Percentiles rank a stretch among this genome's conserved stretches.
Conservation (phyloP, 2,113 vertebrate species). For the Aspidoscelis tigris region DNA sequence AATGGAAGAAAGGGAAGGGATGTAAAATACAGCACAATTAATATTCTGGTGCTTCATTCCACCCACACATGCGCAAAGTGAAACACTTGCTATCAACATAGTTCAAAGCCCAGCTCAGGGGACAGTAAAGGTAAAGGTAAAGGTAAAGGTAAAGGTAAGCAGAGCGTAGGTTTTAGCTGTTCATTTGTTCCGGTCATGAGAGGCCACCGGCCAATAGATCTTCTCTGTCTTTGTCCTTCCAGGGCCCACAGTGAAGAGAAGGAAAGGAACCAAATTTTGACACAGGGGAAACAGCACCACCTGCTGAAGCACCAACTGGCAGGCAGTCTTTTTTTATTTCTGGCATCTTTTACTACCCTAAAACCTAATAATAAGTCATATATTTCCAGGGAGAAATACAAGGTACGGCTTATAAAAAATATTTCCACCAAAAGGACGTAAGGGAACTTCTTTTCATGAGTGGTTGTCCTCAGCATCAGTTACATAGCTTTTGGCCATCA, state of each 20-base stretch:
- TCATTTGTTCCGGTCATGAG: background rate
- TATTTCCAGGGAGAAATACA: background rate
- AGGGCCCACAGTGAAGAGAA: no score
- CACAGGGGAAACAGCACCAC: slow-evolving; percentile 64
- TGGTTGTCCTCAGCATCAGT: background rate
- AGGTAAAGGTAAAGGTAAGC: background rate
- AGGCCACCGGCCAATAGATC: background rate
- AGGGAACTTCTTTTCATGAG: no score
- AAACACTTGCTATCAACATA: background rate
- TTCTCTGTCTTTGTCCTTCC: background rate
- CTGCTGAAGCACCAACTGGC: slow-evolving; percentile 58
- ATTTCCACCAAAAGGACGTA: background rate
- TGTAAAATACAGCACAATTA: background rate
- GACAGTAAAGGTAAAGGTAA: no score
- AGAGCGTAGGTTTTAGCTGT: background rate
- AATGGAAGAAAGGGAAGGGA: background rate
- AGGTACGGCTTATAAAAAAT: background rate
- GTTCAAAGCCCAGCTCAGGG: no score
- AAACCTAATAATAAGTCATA: background rate
- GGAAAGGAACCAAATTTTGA: background rate
- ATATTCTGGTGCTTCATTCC: background rate
- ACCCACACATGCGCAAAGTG: background rate
- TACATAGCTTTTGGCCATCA: background rate
- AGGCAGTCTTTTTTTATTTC: slow-evolving; percentile 21
- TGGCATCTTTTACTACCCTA: no score